Percentiles rank a stretch among this genome's conserved stretches.
phyloP scores from a whole-genome alignment of 2,888 invertebrate genomes.

The Anagyrus pseudococci region DNA sequence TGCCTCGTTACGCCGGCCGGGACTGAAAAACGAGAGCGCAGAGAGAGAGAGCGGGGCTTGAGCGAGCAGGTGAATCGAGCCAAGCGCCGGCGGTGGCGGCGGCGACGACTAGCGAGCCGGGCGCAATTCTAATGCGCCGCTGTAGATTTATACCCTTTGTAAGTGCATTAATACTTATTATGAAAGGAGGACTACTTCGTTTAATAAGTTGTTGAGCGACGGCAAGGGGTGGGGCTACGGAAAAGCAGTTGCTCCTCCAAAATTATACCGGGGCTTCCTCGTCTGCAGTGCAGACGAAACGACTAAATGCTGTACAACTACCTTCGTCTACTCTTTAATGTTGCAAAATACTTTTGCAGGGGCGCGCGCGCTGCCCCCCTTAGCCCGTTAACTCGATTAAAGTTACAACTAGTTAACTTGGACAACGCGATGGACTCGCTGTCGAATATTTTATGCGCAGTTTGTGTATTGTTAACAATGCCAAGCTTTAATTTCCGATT shows the following conservation, averaged over 20 bases:
- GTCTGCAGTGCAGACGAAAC: neutral
- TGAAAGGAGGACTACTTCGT: neutral
- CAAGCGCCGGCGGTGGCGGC: no score
- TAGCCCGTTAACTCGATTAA: no score
- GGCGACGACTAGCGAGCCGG: no score
- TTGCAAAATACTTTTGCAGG: neutral
- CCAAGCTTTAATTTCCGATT: slow-evolving; percentile 17
- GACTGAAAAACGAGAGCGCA: slow-evolving; percentile 25
- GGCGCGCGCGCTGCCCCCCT: neutral
- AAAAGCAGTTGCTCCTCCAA: neutral
- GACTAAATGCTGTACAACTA: no score
- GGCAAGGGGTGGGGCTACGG: no score
- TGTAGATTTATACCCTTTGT: slow-evolving; percentile 5
- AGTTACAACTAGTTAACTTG: no score
- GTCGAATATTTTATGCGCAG: no score
- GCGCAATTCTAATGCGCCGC: neutral
- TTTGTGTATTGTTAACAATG: slow-evolving; percentile 11
- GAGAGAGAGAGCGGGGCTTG: no score
- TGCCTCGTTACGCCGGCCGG: slow-evolving; percentile 23
- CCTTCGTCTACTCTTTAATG: neutral
- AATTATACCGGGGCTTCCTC: neutral
- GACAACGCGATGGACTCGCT: no score
- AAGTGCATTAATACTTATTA: slow-evolving; percentile 1
- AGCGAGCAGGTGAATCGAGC: no score
- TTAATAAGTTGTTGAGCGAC: neutral